phyloP scores from a whole-genome alignment of 2,797 vertebrate species.

The Acanthornis magna region DNA sequence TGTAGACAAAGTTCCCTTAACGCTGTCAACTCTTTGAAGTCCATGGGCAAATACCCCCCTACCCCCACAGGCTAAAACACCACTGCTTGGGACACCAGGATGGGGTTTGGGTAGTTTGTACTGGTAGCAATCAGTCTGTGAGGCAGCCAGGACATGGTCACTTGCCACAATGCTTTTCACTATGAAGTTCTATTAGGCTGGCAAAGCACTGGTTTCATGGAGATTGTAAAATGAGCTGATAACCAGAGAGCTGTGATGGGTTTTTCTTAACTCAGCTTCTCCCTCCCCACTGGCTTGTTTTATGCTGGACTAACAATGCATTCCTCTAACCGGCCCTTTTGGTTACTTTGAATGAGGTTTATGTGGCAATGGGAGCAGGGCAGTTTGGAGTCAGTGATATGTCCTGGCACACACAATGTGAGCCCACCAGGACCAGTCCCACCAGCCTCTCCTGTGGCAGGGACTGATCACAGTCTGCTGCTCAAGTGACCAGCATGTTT shows the following conservation, averaged over 20 bases:
- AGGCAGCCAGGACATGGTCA: neutral
- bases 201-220: slow-evolving; percentile 21
- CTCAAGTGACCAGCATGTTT: neutral
- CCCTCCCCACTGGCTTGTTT: slow-evolving; percentile 35
- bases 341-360: slow-evolving; percentile 89
- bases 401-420: slow-evolving; percentile 10
- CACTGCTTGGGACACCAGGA: slow-evolving; percentile 9
- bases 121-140: neutral
- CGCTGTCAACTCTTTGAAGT: neutral
- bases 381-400: slow-evolving; percentile 77
- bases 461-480: neutral
- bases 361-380: slow-evolving; percentile 83
- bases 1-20: slow-evolving; percentile 40
- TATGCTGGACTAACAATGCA: slow-evolving; percentile 40
- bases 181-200: slow-evolving; percentile 2
- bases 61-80: neutral
- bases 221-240: neutral
- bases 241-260: neutral
- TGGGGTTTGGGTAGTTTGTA: neutral
- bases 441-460: neutral
- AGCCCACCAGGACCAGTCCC: neutral
- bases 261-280: slow-evolving; percentile 42
- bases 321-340: slow-evolving; percentile 75
- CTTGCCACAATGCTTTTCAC: slow-evolving; percentile 1
- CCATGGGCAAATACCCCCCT: neutral